phyloP scores from a whole-genome alignment of 2,888 invertebrate species.

The Deilephila elpenor region DNA sequence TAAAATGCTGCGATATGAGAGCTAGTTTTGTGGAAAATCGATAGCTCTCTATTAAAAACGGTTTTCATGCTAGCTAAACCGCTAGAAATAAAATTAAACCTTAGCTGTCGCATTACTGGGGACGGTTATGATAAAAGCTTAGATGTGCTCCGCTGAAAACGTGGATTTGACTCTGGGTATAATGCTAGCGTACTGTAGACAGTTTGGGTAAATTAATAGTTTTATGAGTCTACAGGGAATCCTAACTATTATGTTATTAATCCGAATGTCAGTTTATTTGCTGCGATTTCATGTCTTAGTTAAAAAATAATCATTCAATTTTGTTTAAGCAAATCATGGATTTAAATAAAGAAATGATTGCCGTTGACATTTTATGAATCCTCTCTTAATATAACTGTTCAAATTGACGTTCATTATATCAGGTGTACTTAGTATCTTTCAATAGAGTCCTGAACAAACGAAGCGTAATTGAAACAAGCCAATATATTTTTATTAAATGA shows the following conservation, averaged over 20 bases:
- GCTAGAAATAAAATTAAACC: constrained; percentile 19
- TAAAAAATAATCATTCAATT: too few species aligned
- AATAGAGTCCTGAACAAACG: neutral
- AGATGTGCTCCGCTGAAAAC: too few species aligned
- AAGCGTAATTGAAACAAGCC: neutral
- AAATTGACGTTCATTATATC: neutral
- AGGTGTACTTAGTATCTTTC: neutral
- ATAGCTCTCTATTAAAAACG: constrained; percentile 51
- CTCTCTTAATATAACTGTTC: neutral
- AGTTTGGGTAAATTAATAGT: too few species aligned
- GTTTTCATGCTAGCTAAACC: constrained; percentile 42
- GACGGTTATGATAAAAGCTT: neutral
- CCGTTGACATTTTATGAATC: too few species aligned
- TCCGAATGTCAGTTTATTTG: too few species aligned
- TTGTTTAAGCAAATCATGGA: too few species aligned
- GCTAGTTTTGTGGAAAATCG: constrained; percentile 50
- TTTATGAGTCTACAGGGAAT: too few species aligned
- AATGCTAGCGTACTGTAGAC: too few species aligned
- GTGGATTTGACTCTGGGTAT: too few species aligned
- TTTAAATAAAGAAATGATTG: neutral
- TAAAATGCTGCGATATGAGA: constrained; percentile 47
- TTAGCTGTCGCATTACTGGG: neutral
- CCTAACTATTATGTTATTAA: too few species aligned
- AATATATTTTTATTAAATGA: too few species aligned
- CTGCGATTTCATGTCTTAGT: too few species aligned